phyloP scores from a whole-genome alignment of 2,888 invertebrate species.

The Brassicogethes aeneus region DNA sequence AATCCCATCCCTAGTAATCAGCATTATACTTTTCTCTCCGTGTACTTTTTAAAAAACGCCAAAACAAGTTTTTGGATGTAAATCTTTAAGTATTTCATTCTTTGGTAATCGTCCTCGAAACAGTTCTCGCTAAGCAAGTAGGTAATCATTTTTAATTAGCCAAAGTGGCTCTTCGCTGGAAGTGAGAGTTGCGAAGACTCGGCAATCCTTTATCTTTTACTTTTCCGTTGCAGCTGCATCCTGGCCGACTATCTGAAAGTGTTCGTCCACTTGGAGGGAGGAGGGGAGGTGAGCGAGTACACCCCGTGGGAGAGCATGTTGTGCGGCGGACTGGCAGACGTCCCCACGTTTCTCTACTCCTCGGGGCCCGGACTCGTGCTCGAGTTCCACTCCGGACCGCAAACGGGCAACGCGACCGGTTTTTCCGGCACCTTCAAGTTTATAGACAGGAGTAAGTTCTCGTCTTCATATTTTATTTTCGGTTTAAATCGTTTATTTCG shows the following conservation, averaged over 20 bases:
- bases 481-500: no score
- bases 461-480: conserved; percentile 5
- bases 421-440: conserved; percentile 70
- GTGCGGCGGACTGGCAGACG: conserved; percentile 60
- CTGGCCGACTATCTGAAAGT: conserved; percentile 70
- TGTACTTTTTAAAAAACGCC: no score
- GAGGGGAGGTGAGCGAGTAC: conserved; percentile 64
- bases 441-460: conserved; percentile 62
- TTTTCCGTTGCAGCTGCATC: conserved; percentile 59
- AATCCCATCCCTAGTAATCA: no score
- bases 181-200: no score
- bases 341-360: conserved; percentile 66
- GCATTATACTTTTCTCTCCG: no score
- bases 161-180: no score
- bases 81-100: no score
- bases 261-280: conserved; percentile 64
- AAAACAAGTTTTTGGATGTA: no score
- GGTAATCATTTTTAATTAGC: no score
- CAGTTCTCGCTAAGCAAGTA: no score
- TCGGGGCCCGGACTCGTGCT: conserved; percentile 64
- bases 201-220: no score
- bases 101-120: no score
- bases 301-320: conserved; percentile 66
- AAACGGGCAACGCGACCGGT: conserved; percentile 52
- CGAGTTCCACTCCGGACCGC: conserved; percentile 59